Conservation (phyloP, 2,113 vertebrate genomes). For the Otocyon megalotis region DNA sequence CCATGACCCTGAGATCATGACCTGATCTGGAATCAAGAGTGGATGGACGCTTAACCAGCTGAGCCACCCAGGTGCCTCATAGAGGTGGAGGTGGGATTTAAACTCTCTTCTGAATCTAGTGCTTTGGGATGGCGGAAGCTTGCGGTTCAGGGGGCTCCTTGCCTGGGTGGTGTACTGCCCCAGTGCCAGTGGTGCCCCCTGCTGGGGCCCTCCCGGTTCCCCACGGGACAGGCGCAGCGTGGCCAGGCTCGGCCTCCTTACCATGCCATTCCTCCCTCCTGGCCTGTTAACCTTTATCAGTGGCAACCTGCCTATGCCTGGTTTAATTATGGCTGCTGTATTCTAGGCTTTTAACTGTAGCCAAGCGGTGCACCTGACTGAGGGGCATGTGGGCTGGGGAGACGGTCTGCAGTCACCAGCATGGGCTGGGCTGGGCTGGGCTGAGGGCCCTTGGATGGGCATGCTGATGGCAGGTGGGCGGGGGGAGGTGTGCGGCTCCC, state of each 20-base stretch:
- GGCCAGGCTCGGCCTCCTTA: background rate
- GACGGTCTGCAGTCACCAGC: background rate
- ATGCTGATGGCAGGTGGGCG: background rate
- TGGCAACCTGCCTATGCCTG: background rate
- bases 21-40: background rate
- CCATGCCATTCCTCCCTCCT: background rate
- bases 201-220: background rate
- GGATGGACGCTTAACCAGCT: background rate
- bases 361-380: background rate
- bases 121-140: background rate
- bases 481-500: background rate
- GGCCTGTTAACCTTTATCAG: background rate
- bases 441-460: background rate
- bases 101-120: background rate
- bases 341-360: constrained; percentile 10
- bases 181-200: background rate
- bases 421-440: background rate
- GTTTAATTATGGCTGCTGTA: background rate
- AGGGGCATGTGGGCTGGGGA: background rate
- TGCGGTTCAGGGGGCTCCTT: background rate
- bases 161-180: background rate
- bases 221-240: background rate
- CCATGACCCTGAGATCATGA: background rate
- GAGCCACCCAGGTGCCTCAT: background rate
- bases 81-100: background rate